phyloP scores from a whole-genome alignment of 2,797 vertebrate species.

The Hapalemur alaotrensis region DNA sequence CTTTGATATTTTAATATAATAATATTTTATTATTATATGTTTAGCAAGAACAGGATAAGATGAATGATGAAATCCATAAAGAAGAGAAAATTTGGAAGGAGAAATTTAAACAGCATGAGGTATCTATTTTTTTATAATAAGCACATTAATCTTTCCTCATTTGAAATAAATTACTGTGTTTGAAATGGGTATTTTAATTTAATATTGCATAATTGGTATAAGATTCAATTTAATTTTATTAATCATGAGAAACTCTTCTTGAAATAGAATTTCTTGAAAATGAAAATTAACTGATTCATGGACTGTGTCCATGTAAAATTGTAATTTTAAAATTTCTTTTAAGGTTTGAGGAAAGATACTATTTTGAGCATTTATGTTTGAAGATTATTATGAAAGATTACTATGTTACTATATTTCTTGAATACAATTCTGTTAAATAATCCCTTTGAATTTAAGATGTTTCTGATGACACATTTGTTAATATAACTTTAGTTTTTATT shows the following conservation, averaged over 20 bases:
- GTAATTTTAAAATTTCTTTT: not conserved
- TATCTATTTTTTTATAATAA: slow-evolving; percentile 69
- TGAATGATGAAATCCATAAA: slow-evolving; percentile 82
- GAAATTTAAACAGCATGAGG: slow-evolving; percentile 88
- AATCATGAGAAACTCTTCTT: not conserved
- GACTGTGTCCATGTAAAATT: not conserved
- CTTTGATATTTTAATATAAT: slow-evolving; percentile 3
- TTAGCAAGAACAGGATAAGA: slow-evolving; percentile 84
- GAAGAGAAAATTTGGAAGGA: slow-evolving; percentile 85
- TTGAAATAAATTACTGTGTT: not conserved
- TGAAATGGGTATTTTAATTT: not conserved
- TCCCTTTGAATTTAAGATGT: not conserved
- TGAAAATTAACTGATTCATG: not conserved
- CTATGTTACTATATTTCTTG: not conserved
- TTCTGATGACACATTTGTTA: not conserved
- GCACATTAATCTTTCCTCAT: not conserved
- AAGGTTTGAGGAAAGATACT: not conserved
- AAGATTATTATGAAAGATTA: not conserved
- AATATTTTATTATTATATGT: slow-evolving; percentile 62
- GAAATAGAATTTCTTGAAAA: not conserved
- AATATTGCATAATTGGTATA: not conserved
- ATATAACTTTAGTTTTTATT: not conserved
- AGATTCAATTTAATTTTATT: slow-evolving; percentile 19
- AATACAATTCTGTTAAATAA: slow-evolving; percentile 19
- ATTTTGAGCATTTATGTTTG: not conserved